Base-by-base conservation (phyloP, 2,888 invertebrate species). In the Ptycholaimellus sp. region DNA sequence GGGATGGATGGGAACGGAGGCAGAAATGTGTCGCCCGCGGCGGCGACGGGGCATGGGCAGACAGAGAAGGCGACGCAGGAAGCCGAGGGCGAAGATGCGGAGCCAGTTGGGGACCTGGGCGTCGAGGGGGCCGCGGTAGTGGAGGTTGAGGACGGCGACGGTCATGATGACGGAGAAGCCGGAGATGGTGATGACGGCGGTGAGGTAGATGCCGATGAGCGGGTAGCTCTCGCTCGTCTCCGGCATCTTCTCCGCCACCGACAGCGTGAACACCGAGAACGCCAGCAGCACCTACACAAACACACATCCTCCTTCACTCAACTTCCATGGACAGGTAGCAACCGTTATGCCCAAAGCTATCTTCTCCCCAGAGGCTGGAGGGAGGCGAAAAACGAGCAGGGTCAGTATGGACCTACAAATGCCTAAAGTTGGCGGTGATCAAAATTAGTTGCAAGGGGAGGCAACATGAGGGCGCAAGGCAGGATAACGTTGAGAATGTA, bases 361-460 rank as follows among this genome's bases (percentile, higher is more conserved):
- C n/a, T n/a, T n/a, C n/a, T n/a, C 66, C 2, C 66, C 66, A 4
- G 61, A 61, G 44, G 66, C 66, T 2, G 67, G 66, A 3, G 67
- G 67, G 32, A 67, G 52, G 42, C 63, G 60, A 50, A 67, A 67
- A 9, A 66, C 66, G 6, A 68, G 59, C 35, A 68, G 54, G 1
- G 68, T 68, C 35, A 68, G 53, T 70, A 76, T 33, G 59, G 67
- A 33, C n/a, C n/a, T n/a, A n/a, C n/a, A n/a, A n/a, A n/a, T n/a
- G n/a, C n/a, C n/a, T n/a, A n/a, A n/a, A n/a, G n/a, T n/a, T n/a
- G n/a, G n/a, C n/a, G n/a, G n/a, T n/a, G n/a, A n/a, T n/a, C n/a
- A n/a, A n/a, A n/a, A n/a, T n/a, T n/a, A n/a, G n/a, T n/a, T n/a
- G n/a, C n/a, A n/a, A n/a, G n/a, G 13, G 6, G 49, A 31, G 54